These are phyloP conservation scores for Brevipalpus yothersi DNA, from an alignment of 1,140 invertebrate genomes.

Conservation along the genomic window DNA sequence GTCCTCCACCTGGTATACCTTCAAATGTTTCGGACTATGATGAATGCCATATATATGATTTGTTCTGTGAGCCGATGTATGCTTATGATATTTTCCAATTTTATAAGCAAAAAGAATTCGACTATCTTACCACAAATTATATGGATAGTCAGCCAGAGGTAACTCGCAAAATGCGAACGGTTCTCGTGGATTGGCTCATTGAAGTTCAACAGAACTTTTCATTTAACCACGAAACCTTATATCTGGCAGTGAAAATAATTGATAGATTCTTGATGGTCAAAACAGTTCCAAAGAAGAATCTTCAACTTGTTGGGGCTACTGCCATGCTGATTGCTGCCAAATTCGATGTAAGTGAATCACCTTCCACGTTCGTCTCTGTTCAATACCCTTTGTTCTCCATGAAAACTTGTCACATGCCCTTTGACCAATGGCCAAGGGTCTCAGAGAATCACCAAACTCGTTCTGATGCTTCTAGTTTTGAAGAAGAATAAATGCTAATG, in stretches of 20 bases:
- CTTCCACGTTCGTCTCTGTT: conserved; percentile 5
- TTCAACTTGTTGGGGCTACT: conserved; percentile 74
- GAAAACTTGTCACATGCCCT: background rate
- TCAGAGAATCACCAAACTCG: background rate
- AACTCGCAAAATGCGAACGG: conserved; percentile 56
- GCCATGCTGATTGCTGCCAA: conserved; percentile 82
- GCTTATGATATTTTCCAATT: conserved; percentile 86
- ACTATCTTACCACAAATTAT: conserved; percentile 51
- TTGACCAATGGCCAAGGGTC: background rate
- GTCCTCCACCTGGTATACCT: conserved; percentile 15
- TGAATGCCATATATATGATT: conserved; percentile 51
- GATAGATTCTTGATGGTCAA: conserved; percentile 58
- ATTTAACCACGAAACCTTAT: conserved; percentile 90
- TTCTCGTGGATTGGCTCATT: conserved; percentile 95
- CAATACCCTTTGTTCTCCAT: background rate
- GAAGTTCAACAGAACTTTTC: conserved; percentile 89
- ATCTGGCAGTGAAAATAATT: conserved; percentile 80
- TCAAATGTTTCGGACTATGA: conserved; percentile 56
- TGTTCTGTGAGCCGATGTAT: conserved; percentile 60
- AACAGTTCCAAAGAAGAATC: conserved; percentile 36
- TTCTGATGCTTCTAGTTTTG: too few species aligned
- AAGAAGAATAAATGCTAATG: too few species aligned
- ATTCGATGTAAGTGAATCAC: conserved; percentile 49
- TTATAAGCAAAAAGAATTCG: conserved; percentile 56
- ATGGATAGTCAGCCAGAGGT: conserved; percentile 44